Evolutionary conservation across 37 sponge, comb jelly and placozoan species (phyloP).

Genomic region (Cladorhizidae sp.): DNA sequence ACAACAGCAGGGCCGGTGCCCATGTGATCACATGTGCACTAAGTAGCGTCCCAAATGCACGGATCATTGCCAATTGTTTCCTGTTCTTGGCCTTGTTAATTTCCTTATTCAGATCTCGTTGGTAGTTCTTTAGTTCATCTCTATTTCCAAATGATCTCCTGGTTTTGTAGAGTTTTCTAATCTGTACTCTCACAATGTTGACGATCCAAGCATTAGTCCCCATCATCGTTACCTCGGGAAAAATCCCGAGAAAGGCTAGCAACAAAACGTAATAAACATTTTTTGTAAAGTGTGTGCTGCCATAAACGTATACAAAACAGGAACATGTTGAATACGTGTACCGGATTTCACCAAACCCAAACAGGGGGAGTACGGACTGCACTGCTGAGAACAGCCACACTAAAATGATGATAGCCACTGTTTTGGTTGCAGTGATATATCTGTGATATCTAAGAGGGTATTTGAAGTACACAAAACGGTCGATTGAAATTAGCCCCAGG

Average conservation of each 20-base stretch:
- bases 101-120: not conserved
- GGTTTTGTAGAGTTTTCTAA: not conserved
- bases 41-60: constrained; percentile 45
- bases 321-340: constrained; percentile 22
- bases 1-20: constrained; percentile 19
- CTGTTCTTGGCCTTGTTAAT: constrained; percentile 11
- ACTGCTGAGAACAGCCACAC: constrained; percentile 24
- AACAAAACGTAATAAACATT: constrained; percentile 32
- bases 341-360: constrained; percentile 57
- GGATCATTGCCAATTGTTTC: constrained; percentile 42
- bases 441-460: constrained; percentile 43
- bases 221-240: constrained; percentile 35
- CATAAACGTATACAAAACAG: constrained; percentile 2
- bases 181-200: not conserved
- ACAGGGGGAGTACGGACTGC: constrained; percentile 27
- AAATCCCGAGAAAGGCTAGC: not conserved
- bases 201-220: constrained; percentile 34
- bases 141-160: not conserved
- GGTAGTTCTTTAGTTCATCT: not conserved
- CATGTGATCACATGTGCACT: constrained; percentile 38
- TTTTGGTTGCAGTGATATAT: not conserved
- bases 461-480: constrained; percentile 38
- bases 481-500: constrained; percentile 50
- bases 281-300: not conserved
- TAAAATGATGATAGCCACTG: not conserved